These are phyloP conservation scores for Platycercus adscitus DNA, from an alignment of 2,113 vertebrate genomes.

Conservation along the genomic window DNA sequence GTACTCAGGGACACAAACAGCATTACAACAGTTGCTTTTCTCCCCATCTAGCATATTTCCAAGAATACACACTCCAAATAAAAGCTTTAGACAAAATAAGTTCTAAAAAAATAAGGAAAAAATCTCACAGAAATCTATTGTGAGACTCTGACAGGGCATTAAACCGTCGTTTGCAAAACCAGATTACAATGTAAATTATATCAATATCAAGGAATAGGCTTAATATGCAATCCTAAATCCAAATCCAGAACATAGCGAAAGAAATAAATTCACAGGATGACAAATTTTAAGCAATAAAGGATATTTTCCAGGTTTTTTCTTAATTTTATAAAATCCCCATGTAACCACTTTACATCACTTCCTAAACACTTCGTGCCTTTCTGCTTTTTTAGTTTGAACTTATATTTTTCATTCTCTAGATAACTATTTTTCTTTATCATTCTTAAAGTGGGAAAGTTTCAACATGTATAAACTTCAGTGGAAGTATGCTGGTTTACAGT, in stretches of 20 bases:
- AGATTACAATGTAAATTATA: not conserved
- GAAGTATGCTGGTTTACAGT: not conserved
- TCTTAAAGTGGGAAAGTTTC: not conserved
- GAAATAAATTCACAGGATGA: not conserved
- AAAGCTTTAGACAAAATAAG: not conserved
- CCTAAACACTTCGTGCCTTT: not conserved
- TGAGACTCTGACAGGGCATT: not conserved
- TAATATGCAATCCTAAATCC: not conserved
- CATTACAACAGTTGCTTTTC: not conserved
- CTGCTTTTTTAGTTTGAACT: not conserved
- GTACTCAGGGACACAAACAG: not conserved
- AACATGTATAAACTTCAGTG: not conserved
- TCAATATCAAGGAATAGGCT: not conserved
- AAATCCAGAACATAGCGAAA: not conserved
- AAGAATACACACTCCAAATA: not conserved
- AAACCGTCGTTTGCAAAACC: not conserved
- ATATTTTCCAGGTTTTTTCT: not conserved
- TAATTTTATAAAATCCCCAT: not conserved
- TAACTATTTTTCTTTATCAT: not conserved
- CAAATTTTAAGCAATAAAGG: not conserved
- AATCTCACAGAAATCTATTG: not conserved
- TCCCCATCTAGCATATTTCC: not conserved
- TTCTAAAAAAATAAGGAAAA: not conserved
- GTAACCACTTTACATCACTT: not conserved
- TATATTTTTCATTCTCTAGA: not conserved